phyloP scores from a whole-genome alignment of 2,888 invertebrate genomes.

The Dasysyrphus tricinctus region DNA sequence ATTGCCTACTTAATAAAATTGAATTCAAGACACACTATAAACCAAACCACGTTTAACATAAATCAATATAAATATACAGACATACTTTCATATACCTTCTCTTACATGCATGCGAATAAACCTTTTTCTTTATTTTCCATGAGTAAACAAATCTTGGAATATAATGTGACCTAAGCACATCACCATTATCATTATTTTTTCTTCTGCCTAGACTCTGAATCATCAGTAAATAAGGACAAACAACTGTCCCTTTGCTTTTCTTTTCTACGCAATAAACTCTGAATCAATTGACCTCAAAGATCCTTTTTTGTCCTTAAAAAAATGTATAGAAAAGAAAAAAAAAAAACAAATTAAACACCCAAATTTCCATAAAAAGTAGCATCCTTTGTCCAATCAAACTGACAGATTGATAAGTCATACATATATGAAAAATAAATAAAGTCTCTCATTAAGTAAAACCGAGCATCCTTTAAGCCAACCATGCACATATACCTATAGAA shows the following conservation, averaged over 20 bases:
- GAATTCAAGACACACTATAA: slow-evolving; percentile 10
- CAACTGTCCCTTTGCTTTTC: not conserved
- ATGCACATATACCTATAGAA: not conserved
- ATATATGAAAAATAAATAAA: slow-evolving; percentile 11
- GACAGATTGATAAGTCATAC: slow-evolving; percentile 31
- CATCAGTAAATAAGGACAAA: slow-evolving; percentile 1
- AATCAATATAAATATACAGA: slow-evolving; percentile 5
- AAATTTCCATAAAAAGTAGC: slow-evolving; percentile 12
- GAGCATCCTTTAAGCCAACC: not conserved
- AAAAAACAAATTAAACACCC: not conserved
- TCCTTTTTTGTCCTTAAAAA: not conserved
- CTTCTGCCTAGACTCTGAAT: slow-evolving; percentile 12
- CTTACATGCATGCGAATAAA: not conserved
- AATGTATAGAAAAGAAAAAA: not conserved
- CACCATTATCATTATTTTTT: slow-evolving; percentile 1
- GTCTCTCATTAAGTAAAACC: not conserved
- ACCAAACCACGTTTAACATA: slow-evolving; percentile 8
- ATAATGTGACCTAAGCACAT: slow-evolving; percentile 28
- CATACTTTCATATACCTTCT: too few species aligned
- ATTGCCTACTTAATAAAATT: slow-evolving; percentile 27
- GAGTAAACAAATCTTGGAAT: slow-evolving; percentile 10
- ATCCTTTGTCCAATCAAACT: not conserved
- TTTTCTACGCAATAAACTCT: slow-evolving; percentile 2
- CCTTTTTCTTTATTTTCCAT: slow-evolving; percentile 18
- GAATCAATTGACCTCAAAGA: slow-evolving; percentile 28